phyloP scores from a whole-genome alignment of 2,797 vertebrate species.

The Dallia pectoralis region DNA sequence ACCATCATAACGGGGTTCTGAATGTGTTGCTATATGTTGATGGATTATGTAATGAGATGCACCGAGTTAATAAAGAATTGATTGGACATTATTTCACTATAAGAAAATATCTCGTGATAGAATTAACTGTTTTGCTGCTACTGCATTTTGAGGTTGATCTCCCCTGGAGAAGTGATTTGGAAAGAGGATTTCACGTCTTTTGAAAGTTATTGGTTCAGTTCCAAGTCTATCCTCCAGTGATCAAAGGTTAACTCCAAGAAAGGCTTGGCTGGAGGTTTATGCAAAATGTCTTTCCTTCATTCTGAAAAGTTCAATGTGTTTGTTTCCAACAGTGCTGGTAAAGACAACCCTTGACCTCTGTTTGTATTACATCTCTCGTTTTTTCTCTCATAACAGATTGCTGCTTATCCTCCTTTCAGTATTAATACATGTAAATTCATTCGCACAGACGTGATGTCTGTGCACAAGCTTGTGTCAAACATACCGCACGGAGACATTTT shows the following conservation, averaged over 20 bases:
- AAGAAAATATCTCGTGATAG: conserved; percentile 62
- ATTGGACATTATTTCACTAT: neutral
- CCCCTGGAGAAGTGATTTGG: conserved; percentile 58
- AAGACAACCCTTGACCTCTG: conserved; percentile 40
- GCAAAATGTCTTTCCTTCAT: conserved; percentile 71
- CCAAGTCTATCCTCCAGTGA: conserved; percentile 75
- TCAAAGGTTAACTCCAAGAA: conserved; percentile 77
- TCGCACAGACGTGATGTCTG: neutral
- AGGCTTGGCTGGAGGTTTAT: conserved; percentile 71
- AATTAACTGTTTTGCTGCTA: conserved; percentile 63
- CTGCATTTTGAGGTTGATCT: conserved; percentile 69
- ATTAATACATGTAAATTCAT: neutral
- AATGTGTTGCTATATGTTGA: neutral
- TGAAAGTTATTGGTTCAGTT: conserved; percentile 77
- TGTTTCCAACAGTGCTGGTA: conserved; percentile 58
- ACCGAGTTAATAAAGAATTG: neutral
- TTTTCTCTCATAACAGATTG: neutral
- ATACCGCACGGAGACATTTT: neutral
- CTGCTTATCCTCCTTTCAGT: neutral
- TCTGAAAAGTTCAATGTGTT: conserved; percentile 55
- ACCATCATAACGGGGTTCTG: neutral
- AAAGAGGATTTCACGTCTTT: conserved; percentile 75
- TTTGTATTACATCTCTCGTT: conserved; percentile 1
- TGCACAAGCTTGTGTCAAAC: neutral
- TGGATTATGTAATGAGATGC: neutral